Evolutionary conservation across 2,888 invertebrate genomes (phyloP), one percentile per base, ranked within the genome.

Genomic region (Chrysopilus asiliformis): DNA sequence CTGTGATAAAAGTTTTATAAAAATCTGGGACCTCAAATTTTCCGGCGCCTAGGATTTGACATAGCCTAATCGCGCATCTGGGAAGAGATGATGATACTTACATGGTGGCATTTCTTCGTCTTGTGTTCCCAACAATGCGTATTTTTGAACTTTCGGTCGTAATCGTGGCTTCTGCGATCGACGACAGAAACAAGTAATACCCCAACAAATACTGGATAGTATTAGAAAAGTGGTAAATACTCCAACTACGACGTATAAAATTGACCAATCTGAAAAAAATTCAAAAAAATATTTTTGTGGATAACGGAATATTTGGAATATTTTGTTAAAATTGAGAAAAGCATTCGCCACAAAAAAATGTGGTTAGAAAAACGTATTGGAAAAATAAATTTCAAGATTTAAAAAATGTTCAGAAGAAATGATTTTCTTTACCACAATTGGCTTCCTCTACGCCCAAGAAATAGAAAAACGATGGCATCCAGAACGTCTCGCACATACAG

Each of bases 401-500:
- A n/a, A n/a, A n/a, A n/a, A n/a, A n/a, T n/a, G n/a, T n/a, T n/a
- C n/a, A n/a, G n/a, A n/a, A n/a, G n/a, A n/a, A n/a, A n/a, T n/a
- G n/a, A n/a, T n/a, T n/a, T n/a, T n/a, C n/a, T 60, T 49, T 58
- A 86, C 86, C 85, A 58, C 87, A 89, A 64, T 87, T 86, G 53
- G 82, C 79, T 39, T 78, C 73, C 53, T 72, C 70, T 18, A 73
- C 70, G 42, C 74, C 68, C 55, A 74, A 69, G 40, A 71, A 70
- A 32, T 71, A 70, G 43, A 82, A 66, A 22, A 82, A 67, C 57
- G 86, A 83, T 64, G 87, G 82, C 89, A 93, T 93, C 94, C 94
- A 94, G 68, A 93, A 93, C 14, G 90, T 84, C 64, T 93, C 89
- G 62, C 93, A 94, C 50, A 83, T 71, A 55, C 93, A 94, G 37